These are phyloP conservation scores for Microvelia longipes DNA, from an alignment of 1,140 invertebrate species.

Conservation along the genomic window DNA sequence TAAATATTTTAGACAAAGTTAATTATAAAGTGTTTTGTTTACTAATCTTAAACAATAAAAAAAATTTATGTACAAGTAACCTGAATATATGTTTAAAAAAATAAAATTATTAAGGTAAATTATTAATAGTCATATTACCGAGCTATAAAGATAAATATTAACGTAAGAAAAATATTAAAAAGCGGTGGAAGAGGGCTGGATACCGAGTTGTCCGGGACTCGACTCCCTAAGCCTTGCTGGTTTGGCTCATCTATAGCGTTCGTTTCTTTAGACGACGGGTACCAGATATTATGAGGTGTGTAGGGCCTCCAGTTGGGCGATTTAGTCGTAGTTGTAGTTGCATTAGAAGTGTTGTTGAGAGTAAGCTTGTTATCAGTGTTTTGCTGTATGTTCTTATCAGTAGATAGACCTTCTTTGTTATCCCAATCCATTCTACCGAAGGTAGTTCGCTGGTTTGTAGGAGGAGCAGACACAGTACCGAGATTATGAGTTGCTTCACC, in stretches of 20 bases:
- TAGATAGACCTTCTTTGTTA: slow-evolving; percentile 28
- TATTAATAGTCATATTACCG: not conserved
- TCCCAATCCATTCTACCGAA: slow-evolving; percentile 32
- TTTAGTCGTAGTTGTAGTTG: slow-evolving; percentile 17
- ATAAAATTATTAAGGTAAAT: not conserved
- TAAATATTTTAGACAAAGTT: too few relatives aligned
- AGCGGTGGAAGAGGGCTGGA: not conserved
- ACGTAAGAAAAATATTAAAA: not conserved
- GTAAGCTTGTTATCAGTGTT: slow-evolving; percentile 8
- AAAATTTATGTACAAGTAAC: too few relatives aligned
- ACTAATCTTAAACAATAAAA: too few relatives aligned
- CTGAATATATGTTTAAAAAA: too few relatives aligned
- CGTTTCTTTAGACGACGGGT: slow-evolving; percentile 22
- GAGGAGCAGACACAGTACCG: not conserved
- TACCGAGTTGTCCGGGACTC: not conserved
- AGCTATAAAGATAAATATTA: not conserved
- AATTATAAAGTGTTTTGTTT: too few relatives aligned
- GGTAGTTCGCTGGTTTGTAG: slow-evolving; percentile 5
- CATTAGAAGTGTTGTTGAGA: not conserved
- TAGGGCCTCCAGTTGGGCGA: slow-evolving; percentile 22
- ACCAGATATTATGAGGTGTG: slow-evolving; percentile 15
- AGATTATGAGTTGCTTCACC: not conserved
- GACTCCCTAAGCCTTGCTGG: slow-evolving; percentile 34
- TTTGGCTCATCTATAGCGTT: slow-evolving; percentile 44
- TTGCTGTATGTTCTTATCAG: not conserved